Conservation (phyloP, 2,888 invertebrate species). For the Alsophila aescularia region DNA sequence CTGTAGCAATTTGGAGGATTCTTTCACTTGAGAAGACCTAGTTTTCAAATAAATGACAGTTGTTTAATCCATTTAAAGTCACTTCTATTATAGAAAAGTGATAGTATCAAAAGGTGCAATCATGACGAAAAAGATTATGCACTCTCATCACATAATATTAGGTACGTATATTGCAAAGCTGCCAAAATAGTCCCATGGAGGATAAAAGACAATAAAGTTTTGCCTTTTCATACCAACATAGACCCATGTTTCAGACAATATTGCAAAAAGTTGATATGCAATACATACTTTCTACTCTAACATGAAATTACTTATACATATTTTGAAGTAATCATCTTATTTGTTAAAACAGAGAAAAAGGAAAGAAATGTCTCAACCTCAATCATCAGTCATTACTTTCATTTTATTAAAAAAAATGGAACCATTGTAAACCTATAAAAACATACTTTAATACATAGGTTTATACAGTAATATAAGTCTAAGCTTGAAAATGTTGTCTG, state of each 20-base stretch:
- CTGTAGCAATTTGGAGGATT: no score
- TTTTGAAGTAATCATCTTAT: slow-evolving; percentile 1
- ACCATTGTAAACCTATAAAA: no score
- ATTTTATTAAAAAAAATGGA: neutral
- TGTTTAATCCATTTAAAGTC: no score
- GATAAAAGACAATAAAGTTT: neutral
- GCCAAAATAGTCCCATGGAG: neutral
- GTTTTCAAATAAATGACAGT: no score
- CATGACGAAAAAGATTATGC: no score
- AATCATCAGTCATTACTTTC: slow-evolving; percentile 13
- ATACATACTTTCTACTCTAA: slow-evolving; percentile 15
- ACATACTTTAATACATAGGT: no score
- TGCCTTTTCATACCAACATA: neutral
- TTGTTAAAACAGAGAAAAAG: neutral
- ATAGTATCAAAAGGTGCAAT: no score
- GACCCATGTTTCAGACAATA: slow-evolving; percentile 11
- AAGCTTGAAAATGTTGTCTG: neutral
- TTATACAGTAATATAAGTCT: neutral
- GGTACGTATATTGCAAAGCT: neutral
- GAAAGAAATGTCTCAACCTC: slow-evolving; percentile 25
- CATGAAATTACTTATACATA: slow-evolving; percentile 5
- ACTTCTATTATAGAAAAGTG: no score
- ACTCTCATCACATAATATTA: no score
- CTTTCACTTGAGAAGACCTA: no score
- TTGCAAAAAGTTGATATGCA: slow-evolving; percentile 19